Base-by-base conservation (phyloP, 1,140 invertebrate species). In the Calephelis virginiensis region DNA sequence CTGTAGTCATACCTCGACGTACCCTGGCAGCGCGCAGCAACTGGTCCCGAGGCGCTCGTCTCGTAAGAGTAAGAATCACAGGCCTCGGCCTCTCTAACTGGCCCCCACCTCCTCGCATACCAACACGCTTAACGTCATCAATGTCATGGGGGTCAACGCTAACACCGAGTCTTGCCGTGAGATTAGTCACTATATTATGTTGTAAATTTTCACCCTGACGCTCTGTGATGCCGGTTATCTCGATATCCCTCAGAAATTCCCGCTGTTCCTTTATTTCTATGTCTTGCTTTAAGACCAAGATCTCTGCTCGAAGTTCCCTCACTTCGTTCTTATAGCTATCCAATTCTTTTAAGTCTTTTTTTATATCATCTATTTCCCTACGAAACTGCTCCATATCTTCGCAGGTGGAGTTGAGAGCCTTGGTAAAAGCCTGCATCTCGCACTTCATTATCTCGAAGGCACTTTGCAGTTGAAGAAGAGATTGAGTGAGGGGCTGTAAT, bases 1-100 rank as follows among this genome's bases (percentile, higher is more conserved):
- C 13, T 5, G 56, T 69, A 10, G 56, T 60, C 1, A 37, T 49
- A 7, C 49, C 53, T 7, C 67, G 43, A 5, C 63, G 45, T 14
- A 64, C 50, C 8, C 63, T 56, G 6, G 63, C 63, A 3, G 67
- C 63, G 10, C 37, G 43, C 37, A 69, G 14, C 43, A 69, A n/a
- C n/a, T 61, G 37, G 46, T 69, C 67, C 0, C 63, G 50, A 5
- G 40, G 53, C 9, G 28, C 17, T 1, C 49, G 12, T 9, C 56
- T 11, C 6, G n/a, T 14, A 10, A 69, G 6, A n/a, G 46, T 46
- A 0, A 69, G 12, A 6, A 69, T 59, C 14, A 69, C 48, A 1
- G 67, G 67, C 14, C 67, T 28, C 1, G 63, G 11, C 13, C 11
- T 13, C 7, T 40, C 40, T 12, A 11, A 37, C 49, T 56, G 14